Conservation (phyloP, 2,888 invertebrate species). For the Cosmopolites sordidus region DNA sequence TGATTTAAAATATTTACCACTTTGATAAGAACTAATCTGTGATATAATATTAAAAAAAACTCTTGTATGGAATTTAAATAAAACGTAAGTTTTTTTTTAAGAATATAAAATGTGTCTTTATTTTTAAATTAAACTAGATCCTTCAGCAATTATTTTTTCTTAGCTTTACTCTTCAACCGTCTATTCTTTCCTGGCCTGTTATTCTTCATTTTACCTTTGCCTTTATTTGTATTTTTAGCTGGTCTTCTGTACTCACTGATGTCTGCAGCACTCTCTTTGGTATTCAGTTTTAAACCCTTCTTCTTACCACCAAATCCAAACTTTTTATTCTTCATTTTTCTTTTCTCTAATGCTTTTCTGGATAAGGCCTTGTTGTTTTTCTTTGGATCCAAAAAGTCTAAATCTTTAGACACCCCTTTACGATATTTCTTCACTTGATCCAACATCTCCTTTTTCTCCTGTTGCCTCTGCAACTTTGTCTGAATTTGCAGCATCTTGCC, state of each 20-base stretch:
- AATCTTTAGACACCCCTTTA: conserved; percentile 71
- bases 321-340: conserved; percentile 73
- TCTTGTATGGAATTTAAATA: no score
- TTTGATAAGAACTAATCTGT: no score
- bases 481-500: conserved; percentile 84
- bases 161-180: conserved; percentile 47
- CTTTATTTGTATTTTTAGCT: conserved; percentile 35
- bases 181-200: conserved; percentile 50
- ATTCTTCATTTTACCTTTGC: conserved; percentile 27
- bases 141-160: conserved; percentile 31
- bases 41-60: no score
- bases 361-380: conserved; percentile 46
- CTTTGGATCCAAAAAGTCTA: conserved; percentile 73
- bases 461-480: conserved; percentile 75
- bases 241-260: conserved; percentile 55
- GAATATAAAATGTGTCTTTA: no score
- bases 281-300: conserved; percentile 82
- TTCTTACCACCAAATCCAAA: conserved; percentile 97
- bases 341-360: conserved; percentile 49
- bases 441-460: conserved; percentile 87
- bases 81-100: no score
- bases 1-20: no score
- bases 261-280: conserved; percentile 70
- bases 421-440: conserved; percentile 91
- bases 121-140: no score